Evolutionary conservation across 2,888 invertebrate species (phyloP).

Genomic region (Pristionchus mayeri): DNA sequence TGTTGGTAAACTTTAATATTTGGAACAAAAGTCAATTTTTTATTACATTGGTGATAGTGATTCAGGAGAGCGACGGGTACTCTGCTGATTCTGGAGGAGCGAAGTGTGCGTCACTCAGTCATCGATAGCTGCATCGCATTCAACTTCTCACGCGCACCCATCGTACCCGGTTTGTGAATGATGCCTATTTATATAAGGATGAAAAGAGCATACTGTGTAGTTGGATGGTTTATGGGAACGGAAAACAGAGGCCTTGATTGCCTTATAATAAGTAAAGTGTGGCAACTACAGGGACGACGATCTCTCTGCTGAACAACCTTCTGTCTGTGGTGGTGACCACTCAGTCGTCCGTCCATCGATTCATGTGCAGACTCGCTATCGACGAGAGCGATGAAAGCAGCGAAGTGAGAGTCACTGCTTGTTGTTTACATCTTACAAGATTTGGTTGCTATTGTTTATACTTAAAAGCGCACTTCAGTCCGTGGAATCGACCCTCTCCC

Average conservation of each 20-base stretch:
- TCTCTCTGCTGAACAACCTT: conserved; percentile 52
- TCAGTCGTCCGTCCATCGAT: conserved; percentile 69
- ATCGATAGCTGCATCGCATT: conserved; percentile 53
- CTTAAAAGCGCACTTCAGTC: neutral
- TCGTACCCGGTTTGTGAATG: conserved; percentile 65
- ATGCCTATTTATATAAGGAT: neutral
- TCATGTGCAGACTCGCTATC: conserved; percentile 54
- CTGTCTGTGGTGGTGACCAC: conserved; percentile 70
- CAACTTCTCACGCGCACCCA: conserved; percentile 67
- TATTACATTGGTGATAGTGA: no score
- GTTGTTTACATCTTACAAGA: neutral
- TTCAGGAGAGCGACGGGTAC: conserved; percentile 69
- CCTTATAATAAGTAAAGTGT: no score
- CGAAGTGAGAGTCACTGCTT: neutral
- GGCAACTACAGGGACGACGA: conserved; percentile 2
- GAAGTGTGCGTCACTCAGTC: conserved; percentile 41
- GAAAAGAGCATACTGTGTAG: neutral
- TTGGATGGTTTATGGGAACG: neutral
- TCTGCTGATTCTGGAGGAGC: conserved; percentile 67
- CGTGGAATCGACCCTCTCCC: conserved; percentile 28
- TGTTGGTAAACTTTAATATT: no score
- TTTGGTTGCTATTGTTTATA: neutral
- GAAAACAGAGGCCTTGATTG: neutral
- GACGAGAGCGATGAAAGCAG: conserved; percentile 23
- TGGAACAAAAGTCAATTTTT: no score